Evolutionary conservation across 2,797 vertebrate genomes (phyloP).

Genomic region (Amazonetta brasiliensis): DNA sequence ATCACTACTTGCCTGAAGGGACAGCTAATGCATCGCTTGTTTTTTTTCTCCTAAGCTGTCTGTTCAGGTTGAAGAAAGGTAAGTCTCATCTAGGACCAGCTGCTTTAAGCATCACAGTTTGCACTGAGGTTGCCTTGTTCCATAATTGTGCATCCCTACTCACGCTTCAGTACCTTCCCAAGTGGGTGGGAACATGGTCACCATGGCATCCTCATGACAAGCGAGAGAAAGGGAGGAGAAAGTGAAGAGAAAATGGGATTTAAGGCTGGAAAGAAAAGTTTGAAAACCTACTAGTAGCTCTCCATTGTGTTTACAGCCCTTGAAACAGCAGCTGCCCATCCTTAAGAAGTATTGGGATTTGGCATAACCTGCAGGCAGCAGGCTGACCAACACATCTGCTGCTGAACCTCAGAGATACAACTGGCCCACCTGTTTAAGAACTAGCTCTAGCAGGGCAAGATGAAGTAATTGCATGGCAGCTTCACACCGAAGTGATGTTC

Average conservation of each 20-base stretch:
- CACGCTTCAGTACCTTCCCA: background rate
- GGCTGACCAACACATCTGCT: background rate
- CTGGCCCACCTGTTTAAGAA: background rate
- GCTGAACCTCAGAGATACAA: background rate
- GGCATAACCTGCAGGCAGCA: background rate
- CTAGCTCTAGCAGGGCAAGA: background rate
- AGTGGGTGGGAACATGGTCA: too few relatives aligned
- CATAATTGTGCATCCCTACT: background rate
- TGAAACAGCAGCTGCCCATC: background rate
- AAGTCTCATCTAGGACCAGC: background rate
- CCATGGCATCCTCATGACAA: background rate
- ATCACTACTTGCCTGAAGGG: background rate
- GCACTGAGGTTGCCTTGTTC: too few relatives aligned
- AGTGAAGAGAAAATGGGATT: background rate
- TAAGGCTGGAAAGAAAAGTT: background rate
- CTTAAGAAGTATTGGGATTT: background rate
- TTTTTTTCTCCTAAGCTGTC: background rate
- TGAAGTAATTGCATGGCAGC: background rate
- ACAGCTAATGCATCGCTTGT: background rate
- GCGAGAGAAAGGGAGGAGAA: background rate
- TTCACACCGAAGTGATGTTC: background rate
- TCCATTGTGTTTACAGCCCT: background rate
- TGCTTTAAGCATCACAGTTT: background rate
- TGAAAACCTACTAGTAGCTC: background rate
- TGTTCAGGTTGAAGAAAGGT: background rate